Conservation (phyloP, 2,797 vertebrate species). For the Premnoplex brunnescens region DNA sequence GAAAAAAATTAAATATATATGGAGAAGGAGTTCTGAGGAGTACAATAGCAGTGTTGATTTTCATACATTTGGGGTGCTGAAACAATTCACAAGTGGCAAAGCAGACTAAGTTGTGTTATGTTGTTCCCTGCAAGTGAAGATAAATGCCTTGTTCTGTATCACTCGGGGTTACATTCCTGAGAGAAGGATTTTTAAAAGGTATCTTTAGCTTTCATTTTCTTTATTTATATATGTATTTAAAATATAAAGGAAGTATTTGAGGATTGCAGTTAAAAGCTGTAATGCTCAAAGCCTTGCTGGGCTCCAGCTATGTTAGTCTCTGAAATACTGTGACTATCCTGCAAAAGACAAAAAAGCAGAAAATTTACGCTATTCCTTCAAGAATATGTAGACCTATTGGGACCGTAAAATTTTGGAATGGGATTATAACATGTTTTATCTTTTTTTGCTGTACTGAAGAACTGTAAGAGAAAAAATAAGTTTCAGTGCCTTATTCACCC, state of each 20-base stretch:
- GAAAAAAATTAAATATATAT: background rate
- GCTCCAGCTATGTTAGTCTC: background rate
- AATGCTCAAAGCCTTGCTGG: background rate
- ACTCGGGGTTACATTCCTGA: background rate
- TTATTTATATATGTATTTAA: background rate
- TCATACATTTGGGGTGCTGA: background rate
- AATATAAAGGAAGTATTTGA: background rate
- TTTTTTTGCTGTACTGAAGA: background rate
- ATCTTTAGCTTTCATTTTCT: background rate
- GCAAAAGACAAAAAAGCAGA: background rate
- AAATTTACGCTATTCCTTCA: background rate
- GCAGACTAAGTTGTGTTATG: background rate
- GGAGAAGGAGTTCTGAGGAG: background rate
- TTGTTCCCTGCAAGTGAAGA: constrained; percentile 20
- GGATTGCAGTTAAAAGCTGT: background rate
- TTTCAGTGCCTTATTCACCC: background rate
- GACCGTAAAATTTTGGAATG: background rate
- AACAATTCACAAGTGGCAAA: background rate
- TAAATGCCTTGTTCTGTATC: constrained; percentile 3
- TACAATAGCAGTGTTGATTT: background rate
- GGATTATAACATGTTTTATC: background rate
- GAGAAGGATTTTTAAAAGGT: background rate
- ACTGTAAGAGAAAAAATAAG: background rate
- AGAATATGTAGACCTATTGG: background rate
- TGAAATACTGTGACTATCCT: background rate